Conservation (phyloP, 1,140 invertebrate genomes). For the Apolygus lucorum region DNA sequence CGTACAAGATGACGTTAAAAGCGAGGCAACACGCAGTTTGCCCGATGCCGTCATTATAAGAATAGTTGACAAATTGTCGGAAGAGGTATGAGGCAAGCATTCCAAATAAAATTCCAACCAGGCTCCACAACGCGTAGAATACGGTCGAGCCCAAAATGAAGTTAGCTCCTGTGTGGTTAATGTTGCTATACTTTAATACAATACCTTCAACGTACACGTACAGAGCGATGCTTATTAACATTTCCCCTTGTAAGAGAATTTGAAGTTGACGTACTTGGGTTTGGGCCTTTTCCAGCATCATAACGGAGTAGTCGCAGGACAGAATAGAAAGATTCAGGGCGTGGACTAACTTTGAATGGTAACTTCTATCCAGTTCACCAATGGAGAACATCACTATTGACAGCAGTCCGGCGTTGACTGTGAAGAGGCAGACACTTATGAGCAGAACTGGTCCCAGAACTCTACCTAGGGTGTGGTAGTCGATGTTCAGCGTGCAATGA, state of each 20-base stretch:
- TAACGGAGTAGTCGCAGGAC: not conserved
- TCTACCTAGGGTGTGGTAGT: slow-evolving; percentile 9
- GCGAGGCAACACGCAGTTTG: not conserved
- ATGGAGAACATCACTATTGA: not conserved
- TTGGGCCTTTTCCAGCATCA: not conserved
- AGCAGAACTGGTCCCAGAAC: not conserved
- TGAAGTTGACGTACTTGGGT: not conserved
- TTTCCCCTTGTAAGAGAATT: not conserved
- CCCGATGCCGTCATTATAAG: not conserved
- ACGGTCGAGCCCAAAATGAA: not conserved
- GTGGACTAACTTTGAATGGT: not conserved
- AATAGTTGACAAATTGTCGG: not conserved
- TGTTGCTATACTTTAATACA: not conserved
- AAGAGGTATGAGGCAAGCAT: not conserved
- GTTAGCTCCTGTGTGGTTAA: not conserved
- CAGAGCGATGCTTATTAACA: not conserved
- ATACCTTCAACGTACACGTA: not conserved
- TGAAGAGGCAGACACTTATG: not conserved
- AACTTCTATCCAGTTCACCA: not conserved
- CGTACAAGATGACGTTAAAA: not conserved
- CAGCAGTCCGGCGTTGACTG: not conserved
- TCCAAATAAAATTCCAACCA: not conserved
- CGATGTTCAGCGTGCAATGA: not conserved
- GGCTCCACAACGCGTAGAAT: not conserved
- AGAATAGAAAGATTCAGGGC: not conserved